Evolutionary conservation across 2,797 vertebrate species (phyloP).

Genomic region (Peromyscus nudipes): DNA sequence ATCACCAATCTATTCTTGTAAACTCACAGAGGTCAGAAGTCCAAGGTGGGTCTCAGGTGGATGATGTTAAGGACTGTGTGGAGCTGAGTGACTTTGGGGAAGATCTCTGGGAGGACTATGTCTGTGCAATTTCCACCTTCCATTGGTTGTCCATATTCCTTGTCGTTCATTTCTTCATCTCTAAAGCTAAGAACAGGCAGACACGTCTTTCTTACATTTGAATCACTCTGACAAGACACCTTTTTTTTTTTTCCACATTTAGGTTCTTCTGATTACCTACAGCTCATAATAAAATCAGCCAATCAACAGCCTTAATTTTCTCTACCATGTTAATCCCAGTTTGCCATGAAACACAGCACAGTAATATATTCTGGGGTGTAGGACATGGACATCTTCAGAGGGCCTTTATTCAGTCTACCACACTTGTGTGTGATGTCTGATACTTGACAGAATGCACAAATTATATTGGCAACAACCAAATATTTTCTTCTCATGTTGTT

Average conservation of each 20-base stretch:
- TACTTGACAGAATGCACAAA: neutral
- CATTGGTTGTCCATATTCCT: neutral
- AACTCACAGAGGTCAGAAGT: neutral
- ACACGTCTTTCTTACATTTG: neutral
- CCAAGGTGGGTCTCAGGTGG: neutral
- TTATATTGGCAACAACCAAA: neutral
- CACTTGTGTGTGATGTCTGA: neutral
- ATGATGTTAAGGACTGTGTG: neutral
- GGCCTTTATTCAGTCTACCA: neutral
- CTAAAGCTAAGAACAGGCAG: neutral
- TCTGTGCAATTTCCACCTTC: neutral
- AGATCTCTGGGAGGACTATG: neutral
- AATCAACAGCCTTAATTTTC: neutral
- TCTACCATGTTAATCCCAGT: neutral
- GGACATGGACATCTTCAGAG: neutral
- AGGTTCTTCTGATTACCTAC: neutral
- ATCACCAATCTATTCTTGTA: neutral
- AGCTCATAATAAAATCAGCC: neutral
- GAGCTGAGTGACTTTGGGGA: neutral
- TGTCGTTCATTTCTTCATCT: neutral
- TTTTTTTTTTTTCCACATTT: too few species aligned
- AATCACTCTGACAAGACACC: neutral
- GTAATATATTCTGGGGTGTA: neutral
- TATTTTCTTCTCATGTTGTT: neutral
- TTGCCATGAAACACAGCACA: neutral